Percentiles rank a stretch among this genome's conserved stretches.
Conservation (phyloP, 2,797 vertebrate species). For the Aythya fuligula region DNA sequence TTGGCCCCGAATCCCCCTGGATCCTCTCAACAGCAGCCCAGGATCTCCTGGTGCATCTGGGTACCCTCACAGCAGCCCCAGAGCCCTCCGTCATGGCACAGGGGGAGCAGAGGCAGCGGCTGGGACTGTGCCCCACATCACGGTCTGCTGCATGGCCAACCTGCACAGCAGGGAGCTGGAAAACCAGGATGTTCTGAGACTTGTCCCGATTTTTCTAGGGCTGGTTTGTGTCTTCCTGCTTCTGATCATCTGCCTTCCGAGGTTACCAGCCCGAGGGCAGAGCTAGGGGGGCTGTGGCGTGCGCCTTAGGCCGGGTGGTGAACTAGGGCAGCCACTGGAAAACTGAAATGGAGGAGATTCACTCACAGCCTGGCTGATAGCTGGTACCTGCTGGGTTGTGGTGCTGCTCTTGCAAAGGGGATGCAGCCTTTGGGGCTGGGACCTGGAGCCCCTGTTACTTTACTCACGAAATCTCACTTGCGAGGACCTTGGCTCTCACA, state of each 20-base stretch:
- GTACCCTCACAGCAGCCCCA: not conserved
- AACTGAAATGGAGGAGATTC: not conserved
- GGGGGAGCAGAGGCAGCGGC: not conserved
- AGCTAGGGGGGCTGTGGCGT: not conserved
- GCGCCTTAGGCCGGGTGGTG: fast-evolving
- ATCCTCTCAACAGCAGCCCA: too few relatives aligned
- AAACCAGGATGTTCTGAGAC: not conserved
- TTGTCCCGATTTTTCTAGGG: not conserved
- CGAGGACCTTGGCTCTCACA: not conserved
- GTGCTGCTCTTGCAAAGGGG: not conserved
- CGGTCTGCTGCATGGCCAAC: not conserved
- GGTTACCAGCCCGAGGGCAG: not conserved
- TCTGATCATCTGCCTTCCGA: not conserved
- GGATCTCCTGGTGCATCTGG: not conserved
- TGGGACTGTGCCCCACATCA: not conserved
- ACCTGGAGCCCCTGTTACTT: not conserved
- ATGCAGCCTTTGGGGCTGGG: not conserved
- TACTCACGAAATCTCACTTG: not conserved
- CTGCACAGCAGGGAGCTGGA: not conserved
- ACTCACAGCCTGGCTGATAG: not conserved
- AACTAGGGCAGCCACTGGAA: not conserved
- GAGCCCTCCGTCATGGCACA: not conserved
- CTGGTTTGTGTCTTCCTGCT: not conserved
- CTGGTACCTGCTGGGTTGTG: not conserved
- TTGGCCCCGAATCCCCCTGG: not conserved